Evolutionary conservation across 1,140 invertebrate genomes (phyloP).

Genomic region (Zaprionus africanus): DNA sequence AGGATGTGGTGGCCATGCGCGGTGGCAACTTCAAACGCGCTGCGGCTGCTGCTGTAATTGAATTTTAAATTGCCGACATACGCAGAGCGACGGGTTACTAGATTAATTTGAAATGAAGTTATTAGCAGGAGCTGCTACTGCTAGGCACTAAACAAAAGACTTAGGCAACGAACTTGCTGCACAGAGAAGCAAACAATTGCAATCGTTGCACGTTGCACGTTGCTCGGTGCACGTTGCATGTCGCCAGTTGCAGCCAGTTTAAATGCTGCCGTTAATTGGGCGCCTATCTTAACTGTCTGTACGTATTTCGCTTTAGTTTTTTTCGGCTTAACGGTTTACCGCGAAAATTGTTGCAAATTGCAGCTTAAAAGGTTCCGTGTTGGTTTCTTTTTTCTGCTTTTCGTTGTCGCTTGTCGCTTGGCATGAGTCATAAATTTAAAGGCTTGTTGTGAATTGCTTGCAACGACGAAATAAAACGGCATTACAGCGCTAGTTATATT

Average conservation of each 20-base stretch:
- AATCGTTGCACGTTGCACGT: slow-evolving; percentile 10
- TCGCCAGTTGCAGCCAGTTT: slow-evolving; percentile 64
- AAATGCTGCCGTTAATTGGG: slow-evolving; percentile 78
- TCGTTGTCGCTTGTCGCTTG: slow-evolving; percentile 26
- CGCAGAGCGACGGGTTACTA: slow-evolving; percentile 36
- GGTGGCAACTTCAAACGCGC: slow-evolving; percentile 67
- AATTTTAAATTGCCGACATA: slow-evolving; percentile 71
- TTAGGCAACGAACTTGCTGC: slow-evolving; percentile 43
- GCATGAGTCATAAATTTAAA: slow-evolving; percentile 80
- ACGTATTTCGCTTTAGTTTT: slow-evolving; percentile 36
- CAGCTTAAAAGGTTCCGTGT: slow-evolving; percentile 79
- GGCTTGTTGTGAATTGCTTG: slow-evolving; percentile 67
- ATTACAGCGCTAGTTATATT: slow-evolving; percentile 71
- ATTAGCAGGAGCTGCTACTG: slow-evolving; percentile 53
- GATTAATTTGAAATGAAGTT: slow-evolving; percentile 81
- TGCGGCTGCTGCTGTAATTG: slow-evolving; percentile 56
- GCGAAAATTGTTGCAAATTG: slow-evolving; percentile 78
- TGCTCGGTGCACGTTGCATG: slow-evolving; percentile 39
- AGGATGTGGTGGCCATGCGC: slow-evolving; percentile 55
- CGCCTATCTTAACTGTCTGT: slow-evolving; percentile 62
- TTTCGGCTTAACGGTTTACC: slow-evolving; percentile 59
- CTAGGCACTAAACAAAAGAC: slow-evolving; percentile 71
- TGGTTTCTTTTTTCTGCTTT: slow-evolving; percentile 45
- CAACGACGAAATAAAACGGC: slow-evolving; percentile 70
- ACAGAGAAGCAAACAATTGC: background rate